Evolutionary conservation across 2,113 vertebrate species (phyloP), one percentile per base, ranked within the genome.

Genomic region (Heptranchias perlo): DNA sequence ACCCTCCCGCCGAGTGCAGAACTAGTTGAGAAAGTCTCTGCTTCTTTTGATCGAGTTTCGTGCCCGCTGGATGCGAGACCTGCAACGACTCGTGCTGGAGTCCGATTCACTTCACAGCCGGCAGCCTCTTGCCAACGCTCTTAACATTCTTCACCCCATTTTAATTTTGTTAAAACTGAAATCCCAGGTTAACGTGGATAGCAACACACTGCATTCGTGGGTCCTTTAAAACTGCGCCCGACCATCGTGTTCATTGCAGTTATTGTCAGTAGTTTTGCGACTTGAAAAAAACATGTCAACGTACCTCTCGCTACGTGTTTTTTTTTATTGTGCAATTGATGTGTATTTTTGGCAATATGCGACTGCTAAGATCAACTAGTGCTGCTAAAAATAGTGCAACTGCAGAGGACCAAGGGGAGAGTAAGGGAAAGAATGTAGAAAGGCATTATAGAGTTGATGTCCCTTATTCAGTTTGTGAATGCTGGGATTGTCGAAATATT

Each of bases 311-410:
- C 52, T 2, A 13, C 78, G 4, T 82, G n/a, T 93, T 1, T 23
- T 62, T 61, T 92, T n/a, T 61, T n/a, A 62, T 14, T 39, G 4
- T 62, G 16, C 89, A 62, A 39, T 61, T 21, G 58, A 18, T 62
- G 58, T 93, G 58, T 92, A 92, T 92, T 62, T 93, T 93, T 93
- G 89, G 89, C 89, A 91, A 35, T 58, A 3, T n/a, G 25, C 47
- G 8, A 31, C 23, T 28, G 25, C 47, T 52, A 64, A 58, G 89
- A 62, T 62, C 58, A 28, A 11, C 84, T 21, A 93, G 89, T 23
- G 58, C 61, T 93, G 61, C 89, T 93, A 62, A 93, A 93, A 93
- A 93, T 93, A 93, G 58, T 62, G 18, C 16, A 23, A 64, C 16
- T 62, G 89, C 6, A 23, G 89, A 93, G 78, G 78, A 82, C 39